Evolutionary conservation across 2,797 vertebrate genomes (phyloP).

Genomic region (Melanogrammus aeglefinus): DNA sequence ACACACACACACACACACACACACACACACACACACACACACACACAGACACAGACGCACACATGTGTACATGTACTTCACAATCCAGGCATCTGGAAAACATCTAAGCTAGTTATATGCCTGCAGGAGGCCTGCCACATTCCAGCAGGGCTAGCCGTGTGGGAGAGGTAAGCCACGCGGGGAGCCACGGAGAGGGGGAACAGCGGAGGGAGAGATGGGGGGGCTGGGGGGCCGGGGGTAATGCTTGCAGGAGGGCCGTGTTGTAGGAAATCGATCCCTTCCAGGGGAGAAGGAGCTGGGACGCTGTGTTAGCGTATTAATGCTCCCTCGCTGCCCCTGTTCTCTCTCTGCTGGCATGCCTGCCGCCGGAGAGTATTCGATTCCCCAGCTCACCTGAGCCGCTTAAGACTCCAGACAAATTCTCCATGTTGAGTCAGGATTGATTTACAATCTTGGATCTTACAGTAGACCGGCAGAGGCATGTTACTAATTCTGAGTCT

Average conservation of each 20-base stretch:
- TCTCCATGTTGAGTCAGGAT: neutral
- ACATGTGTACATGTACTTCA: conserved; percentile 22
- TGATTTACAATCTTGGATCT: neutral
- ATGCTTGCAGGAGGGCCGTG: conserved; percentile 48
- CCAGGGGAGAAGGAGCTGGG: conserved; percentile 47
- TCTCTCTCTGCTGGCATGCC: neutral
- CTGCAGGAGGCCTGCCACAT: conserved; percentile 47
- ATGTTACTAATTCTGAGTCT: neutral
- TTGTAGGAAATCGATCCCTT: conserved; percentile 58
- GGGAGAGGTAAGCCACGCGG: conserved; percentile 56
- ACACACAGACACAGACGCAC: conserved; percentile 2
- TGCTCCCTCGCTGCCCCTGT: conserved; percentile 47
- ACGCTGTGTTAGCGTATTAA: conserved; percentile 38
- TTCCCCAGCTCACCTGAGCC: conserved; percentile 31
- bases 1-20: conserved; percentile 1
- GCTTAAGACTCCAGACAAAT: conserved; percentile 27
- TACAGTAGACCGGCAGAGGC: neutral
- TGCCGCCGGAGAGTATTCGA: neutral
- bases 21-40: conserved; percentile 16
- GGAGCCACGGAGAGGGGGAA: conserved; percentile 45
- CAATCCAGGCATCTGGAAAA: conserved; percentile 65
- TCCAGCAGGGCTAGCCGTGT: conserved; percentile 59
- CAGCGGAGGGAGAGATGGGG: conserved; percentile 53
- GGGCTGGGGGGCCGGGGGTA: conserved; percentile 50
- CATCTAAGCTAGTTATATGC: conserved; percentile 46